Conservation (phyloP, 2,888 invertebrate genomes). For the Sinodicranocentrus sp. region DNA sequence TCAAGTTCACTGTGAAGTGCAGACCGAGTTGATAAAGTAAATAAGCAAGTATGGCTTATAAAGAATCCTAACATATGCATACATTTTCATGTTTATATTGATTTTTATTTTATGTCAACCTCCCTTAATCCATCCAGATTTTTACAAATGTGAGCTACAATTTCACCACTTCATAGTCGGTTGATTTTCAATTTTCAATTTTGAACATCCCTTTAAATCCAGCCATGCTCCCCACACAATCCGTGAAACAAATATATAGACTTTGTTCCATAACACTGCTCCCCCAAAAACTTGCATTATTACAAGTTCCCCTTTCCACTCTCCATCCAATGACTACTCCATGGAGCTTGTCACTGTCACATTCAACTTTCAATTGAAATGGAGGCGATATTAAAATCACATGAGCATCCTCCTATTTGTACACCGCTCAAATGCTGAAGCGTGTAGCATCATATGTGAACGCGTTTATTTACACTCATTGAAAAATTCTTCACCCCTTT, state of each 20-base stretch:
- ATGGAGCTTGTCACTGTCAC: constrained; percentile 55
- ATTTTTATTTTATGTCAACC: too few relatives aligned
- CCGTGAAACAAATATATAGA: neutral
- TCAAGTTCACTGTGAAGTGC: too few relatives aligned
- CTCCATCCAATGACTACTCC: neutral
- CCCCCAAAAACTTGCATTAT: constrained; percentile 17
- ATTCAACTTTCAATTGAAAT: constrained; percentile 39
- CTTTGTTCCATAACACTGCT: constrained; percentile 44
- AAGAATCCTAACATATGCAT: too few relatives aligned
- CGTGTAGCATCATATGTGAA: neutral
- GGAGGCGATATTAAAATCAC: constrained; percentile 21
- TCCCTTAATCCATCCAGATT: too few relatives aligned
- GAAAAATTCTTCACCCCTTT: constrained; percentile 43
- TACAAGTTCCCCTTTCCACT: constrained; percentile 2
- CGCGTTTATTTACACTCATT: constrained; percentile 31
- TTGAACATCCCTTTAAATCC: too few relatives aligned
- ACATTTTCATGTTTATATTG: too few relatives aligned
- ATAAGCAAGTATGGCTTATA: too few relatives aligned
- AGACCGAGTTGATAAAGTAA: too few relatives aligned
- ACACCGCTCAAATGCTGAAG: neutral
- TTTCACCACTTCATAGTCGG: too few relatives aligned
- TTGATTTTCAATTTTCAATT: too few relatives aligned
- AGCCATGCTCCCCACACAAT: constrained; percentile 43
- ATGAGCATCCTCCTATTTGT: constrained; percentile 1
- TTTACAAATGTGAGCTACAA: too few relatives aligned